Evolutionary conservation across 1,140 invertebrate genomes (phyloP), one percentile per base, ranked within the genome.

Genomic region (Meloidogyne floridensis): DNA sequence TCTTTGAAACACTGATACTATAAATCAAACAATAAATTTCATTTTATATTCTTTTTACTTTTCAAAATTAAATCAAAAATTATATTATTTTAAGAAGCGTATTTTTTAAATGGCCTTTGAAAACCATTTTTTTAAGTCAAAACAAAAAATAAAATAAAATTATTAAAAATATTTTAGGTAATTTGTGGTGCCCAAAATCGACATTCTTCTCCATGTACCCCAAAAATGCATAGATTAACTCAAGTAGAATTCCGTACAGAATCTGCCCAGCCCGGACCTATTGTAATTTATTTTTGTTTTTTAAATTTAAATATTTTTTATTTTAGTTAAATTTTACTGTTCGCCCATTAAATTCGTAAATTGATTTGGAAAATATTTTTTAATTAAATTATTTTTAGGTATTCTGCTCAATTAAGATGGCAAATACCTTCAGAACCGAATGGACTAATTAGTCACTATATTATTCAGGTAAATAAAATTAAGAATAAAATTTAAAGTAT

Each of bases 371-470:
- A 11, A 53, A 59, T 76, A 53, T 11, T 43, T 15, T 5, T 53
- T 6, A 42, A 32, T 56, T 56, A 53, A 18, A 15, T 2, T 43
- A 51, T 75, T 11, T 43, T n/a, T 13, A 76, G 75, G 6, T 87
- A 90, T 77, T 87, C 87, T 7, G 88, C 82, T 9, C 86, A 87
- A 75, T 72, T 90, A n/a, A 75, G 71, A 13, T 89, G 87, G 87
- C 51, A 72, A 10, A 76, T 82, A 10, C 87, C 87, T 54, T 78
- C 77, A 54, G 73, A 85, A 11, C 88, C 86, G 9, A 89, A 89
- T 80, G 87, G 87, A 43, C 56, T 82, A 53, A 84, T 88, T 42
- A 85, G 79, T 20, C 86, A 86, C 54, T 88, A 88, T 73, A 82
- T 79, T 51, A 20, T 79, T 69, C 65, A 79, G n/a, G 72, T 54